These are phyloP conservation scores for Distichodus sexfasciatus DNA, from an alignment of 2,797 vertebrate species.

Conservation along the genomic window DNA sequence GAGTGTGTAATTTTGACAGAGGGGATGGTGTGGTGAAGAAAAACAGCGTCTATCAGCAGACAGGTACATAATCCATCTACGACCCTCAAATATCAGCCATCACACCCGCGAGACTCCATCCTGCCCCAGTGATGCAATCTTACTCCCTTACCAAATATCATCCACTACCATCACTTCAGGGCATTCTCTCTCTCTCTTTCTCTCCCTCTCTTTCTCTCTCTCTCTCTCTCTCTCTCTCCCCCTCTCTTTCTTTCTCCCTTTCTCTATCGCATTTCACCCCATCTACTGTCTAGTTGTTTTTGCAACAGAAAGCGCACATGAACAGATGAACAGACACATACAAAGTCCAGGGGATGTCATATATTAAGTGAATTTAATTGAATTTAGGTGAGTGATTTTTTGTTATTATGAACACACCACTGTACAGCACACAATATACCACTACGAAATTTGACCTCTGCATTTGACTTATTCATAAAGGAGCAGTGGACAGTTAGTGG, in stretches of 20 bases:
- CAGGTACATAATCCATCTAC: background rate
- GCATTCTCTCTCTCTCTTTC: background rate
- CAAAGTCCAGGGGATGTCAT: too few relatives aligned
- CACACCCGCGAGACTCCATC: background rate
- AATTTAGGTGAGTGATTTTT: too few relatives aligned
- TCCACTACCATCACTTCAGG: background rate
- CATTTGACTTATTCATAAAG: too few relatives aligned
- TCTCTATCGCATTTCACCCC: too few relatives aligned
- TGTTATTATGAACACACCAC: too few relatives aligned
- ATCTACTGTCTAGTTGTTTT: too few relatives aligned
- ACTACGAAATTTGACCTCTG: too few relatives aligned
- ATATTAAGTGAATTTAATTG: too few relatives aligned
- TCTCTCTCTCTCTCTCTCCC: conserved; percentile 10
- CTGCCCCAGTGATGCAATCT: background rate
- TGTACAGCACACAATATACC: too few relatives aligned
- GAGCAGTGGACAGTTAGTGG: too few relatives aligned
- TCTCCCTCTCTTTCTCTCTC: background rate
- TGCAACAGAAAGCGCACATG: too few relatives aligned
- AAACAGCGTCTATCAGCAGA: background rate
- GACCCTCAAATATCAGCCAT: background rate
- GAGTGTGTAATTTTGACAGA: background rate
- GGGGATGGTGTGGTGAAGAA: conserved; percentile 23
- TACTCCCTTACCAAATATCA: background rate
- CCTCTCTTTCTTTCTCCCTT: background rate
- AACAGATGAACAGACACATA: too few relatives aligned